A percentile compares a stretch with the other conserved stretches of the same genome.
phyloP scores from a whole-genome alignment of 2,797 vertebrate species.

The Myiotriccus ornatus region DNA sequence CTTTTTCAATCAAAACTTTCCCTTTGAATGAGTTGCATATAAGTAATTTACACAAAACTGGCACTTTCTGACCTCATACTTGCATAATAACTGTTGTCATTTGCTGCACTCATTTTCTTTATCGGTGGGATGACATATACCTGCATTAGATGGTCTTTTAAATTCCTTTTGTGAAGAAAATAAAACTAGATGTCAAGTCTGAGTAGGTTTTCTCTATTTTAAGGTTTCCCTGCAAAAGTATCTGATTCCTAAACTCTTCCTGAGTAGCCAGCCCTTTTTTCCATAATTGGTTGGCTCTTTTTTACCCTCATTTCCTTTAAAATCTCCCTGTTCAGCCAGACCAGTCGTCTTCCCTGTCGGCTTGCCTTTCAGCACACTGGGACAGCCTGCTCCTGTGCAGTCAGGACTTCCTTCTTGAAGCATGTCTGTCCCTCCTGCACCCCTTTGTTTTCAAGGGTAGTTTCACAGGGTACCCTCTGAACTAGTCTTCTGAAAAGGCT shows the following conservation, averaged over 20 bases:
- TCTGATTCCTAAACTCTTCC: not conserved
- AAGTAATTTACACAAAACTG: not conserved
- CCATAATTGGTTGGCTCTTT: no score
- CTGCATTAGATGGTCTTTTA: not conserved
- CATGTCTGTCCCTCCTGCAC: no score
- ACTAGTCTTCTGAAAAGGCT: no score
- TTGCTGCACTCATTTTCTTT: conserved; percentile 6
- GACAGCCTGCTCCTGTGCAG: no score
- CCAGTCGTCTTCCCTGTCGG: no score
- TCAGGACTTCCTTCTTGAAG: no score
- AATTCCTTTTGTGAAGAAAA: not conserved
- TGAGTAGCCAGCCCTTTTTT: no score
- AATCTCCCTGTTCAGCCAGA: no score
- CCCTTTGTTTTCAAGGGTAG: no score
- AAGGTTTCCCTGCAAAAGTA: not conserved
- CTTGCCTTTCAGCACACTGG: no score
- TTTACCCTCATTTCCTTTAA: no score
- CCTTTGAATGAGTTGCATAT: not conserved
- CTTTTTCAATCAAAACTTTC: conserved; percentile 11
- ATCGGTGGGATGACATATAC: not conserved
- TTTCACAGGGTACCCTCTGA: no score
- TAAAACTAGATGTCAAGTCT: not conserved
- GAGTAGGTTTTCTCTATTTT: not conserved
- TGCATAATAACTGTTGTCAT: not conserved
- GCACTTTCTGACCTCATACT: not conserved